These are phyloP conservation scores for Lampris incognitus DNA, from an alignment of 2,113 vertebrate genomes.

Conservation along the genomic window DNA sequence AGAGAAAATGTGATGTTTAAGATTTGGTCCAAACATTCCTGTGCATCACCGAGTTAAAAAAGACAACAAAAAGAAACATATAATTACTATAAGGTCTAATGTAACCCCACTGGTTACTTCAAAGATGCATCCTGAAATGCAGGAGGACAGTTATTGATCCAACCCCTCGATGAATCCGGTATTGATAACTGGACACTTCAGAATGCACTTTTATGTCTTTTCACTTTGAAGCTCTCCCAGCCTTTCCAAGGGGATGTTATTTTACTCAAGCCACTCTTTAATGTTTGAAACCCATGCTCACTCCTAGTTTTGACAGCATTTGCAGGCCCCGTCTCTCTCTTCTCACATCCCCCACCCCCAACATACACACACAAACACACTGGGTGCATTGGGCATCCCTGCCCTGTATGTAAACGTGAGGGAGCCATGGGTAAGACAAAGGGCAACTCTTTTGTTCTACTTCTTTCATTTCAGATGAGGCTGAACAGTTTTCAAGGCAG, in stretches of 20 bases:
- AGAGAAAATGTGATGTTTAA: constrained; percentile 53
- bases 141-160: constrained; percentile 77
- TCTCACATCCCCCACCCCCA: not conserved
- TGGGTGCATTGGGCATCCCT: constrained; percentile 8
- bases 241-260: constrained; percentile 54
- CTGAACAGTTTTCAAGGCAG: constrained; percentile 56
- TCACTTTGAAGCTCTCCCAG: constrained; percentile 70
- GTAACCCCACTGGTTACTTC: constrained; percentile 65
- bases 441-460: constrained; percentile 15
- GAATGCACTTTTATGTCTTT: constrained; percentile 79
- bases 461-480: constrained; percentile 49
- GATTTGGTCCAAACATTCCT: constrained; percentile 29
- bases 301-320: constrained; percentile 36
- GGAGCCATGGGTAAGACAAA: constrained; percentile 38
- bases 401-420: constrained; percentile 43
- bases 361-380: constrained; percentile 1
- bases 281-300: constrained; percentile 59
- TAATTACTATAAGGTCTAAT: constrained; percentile 31
- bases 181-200: constrained; percentile 78
- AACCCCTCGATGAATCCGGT: constrained; percentile 71
- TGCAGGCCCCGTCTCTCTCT: not conserved
- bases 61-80: constrained; percentile 42
- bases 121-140: constrained; percentile 76
- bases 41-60: constrained; percentile 35
- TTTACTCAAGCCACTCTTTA: constrained; percentile 50